phyloP scores from a whole-genome alignment of 2,113 vertebrate species.

The Rhinolophus ferrumequinum region DNA sequence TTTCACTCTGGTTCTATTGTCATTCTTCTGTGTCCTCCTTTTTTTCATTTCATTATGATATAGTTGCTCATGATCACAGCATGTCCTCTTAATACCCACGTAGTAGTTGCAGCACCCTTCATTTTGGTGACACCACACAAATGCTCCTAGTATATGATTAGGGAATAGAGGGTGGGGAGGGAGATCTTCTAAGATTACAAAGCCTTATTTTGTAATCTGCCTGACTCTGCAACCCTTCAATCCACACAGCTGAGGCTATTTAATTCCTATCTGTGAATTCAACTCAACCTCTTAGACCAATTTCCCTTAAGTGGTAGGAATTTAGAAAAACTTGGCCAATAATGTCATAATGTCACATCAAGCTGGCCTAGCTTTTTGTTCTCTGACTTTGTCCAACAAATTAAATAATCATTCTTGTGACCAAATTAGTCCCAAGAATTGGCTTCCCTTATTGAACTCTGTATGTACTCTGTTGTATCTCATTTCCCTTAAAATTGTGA shows the following conservation, averaged over 20 bases:
- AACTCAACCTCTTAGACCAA: neutral
- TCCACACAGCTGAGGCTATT: slow-evolving; percentile 18
- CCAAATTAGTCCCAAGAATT: neutral
- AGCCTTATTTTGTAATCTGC: slow-evolving; percentile 50
- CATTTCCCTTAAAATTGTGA: neutral
- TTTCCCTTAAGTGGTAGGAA: slow-evolving; percentile 21
- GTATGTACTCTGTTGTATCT: neutral
- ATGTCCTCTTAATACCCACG: slow-evolving; percentile 49
- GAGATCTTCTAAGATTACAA: slow-evolving; percentile 67
- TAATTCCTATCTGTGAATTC: slow-evolving; percentile 54
- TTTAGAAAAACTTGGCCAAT: neutral
- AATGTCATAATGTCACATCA: neutral
- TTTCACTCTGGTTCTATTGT: neutral
- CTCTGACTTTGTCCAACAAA: slow-evolving; percentile 4
- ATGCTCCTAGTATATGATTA: slow-evolving; percentile 67
- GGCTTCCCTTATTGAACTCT: neutral
- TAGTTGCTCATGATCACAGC: slow-evolving; percentile 45
- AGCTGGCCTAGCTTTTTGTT: slow-evolving; percentile 11
- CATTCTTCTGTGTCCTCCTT: neutral
- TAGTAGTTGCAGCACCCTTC: slow-evolving; percentile 52
- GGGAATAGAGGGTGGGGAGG: neutral
- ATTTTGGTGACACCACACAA: slow-evolving; percentile 72
- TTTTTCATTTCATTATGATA: slow-evolving; percentile 5
- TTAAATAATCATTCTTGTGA: neutral
- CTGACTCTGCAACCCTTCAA: slow-evolving; percentile 59